These are phyloP conservation scores for Dendropsophus ebraccatus DNA, from an alignment of 2,113 vertebrate species.

Conservation along the genomic window DNA sequence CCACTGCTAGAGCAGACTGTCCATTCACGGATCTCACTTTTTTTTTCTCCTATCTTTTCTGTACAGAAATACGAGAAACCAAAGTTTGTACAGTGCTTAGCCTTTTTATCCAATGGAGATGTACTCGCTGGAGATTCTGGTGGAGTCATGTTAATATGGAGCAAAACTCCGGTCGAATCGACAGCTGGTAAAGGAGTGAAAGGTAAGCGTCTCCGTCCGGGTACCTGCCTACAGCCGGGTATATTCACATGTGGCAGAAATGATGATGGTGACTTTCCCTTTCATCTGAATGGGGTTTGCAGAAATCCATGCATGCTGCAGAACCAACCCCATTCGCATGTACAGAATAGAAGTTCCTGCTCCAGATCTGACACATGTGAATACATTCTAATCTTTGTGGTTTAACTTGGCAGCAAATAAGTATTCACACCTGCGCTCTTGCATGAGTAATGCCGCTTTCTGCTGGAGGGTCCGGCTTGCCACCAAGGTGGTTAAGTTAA, in stretches of 20 bases:
- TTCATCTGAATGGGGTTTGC: too few relatives aligned
- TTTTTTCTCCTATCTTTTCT: background rate
- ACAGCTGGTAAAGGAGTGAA: slow-evolving; percentile 89
- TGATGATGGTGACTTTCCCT: background rate
- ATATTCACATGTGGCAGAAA: background rate
- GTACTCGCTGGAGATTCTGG: slow-evolving; percentile 96
- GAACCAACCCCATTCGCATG: too few relatives aligned
- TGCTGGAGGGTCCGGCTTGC: background rate
- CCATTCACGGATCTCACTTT: background rate
- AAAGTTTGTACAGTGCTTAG: slow-evolving; percentile 95
- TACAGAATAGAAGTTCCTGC: background rate
- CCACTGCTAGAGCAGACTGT: too few relatives aligned
- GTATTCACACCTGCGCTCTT: background rate
- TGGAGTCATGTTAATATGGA: slow-evolving; percentile 92
- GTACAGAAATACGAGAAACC: slow-evolving; percentile 96
- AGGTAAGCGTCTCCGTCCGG: slow-evolving; percentile 78
- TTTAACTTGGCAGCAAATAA: background rate
- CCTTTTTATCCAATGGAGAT: slow-evolving; percentile 91
- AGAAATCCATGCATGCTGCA: too few relatives aligned
- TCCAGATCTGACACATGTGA: background rate
- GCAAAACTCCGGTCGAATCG: slow-evolving; percentile 84
- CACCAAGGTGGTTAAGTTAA: background rate
- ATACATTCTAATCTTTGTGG: background rate
- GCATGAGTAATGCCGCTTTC: background rate
- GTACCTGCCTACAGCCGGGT: background rate